A percentile compares a stretch with the other conserved stretches of the same genome.
These are phyloP conservation scores for Zhengitettix transpicula DNA, from an alignment of 2,888 invertebrate species.

Conservation along the genomic window DNA sequence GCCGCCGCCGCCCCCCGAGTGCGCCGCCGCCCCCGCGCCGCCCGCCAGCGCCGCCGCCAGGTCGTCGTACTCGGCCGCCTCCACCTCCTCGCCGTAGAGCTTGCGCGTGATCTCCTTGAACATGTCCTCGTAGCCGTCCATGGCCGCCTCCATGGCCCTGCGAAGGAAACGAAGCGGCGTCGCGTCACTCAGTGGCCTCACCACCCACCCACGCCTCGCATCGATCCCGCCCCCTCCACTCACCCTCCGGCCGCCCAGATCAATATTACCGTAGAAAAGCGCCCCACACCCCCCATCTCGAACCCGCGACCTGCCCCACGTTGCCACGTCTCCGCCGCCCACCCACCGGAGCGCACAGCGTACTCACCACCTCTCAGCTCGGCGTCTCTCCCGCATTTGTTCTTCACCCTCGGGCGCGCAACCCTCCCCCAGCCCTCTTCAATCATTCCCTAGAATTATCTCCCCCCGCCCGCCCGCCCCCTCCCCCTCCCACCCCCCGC, in stretches of 20 bases:
- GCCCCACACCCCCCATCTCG: constrained; percentile 2
- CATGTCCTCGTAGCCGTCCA: constrained; percentile 63
- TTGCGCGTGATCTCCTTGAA: constrained; percentile 85
- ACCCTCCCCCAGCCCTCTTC: constrained; percentile 1
- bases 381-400: constrained; percentile 1
- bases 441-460: too few species aligned
- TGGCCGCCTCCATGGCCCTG: constrained; percentile 40
- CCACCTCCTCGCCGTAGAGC: constrained; percentile 64
- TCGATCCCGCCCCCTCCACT: constrained; percentile 9
- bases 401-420: background rate
- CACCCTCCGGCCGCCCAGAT: constrained; percentile 8
- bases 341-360: background rate
- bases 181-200: constrained; percentile 2
- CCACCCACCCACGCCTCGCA: constrained; percentile 9
- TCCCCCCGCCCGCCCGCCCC: background rate
- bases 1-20: constrained; percentile 16
- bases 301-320: background rate
- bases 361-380: background rate
- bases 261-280: constrained; percentile 14
- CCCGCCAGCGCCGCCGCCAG: constrained; percentile 9
- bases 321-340: constrained; percentile 3
- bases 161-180: constrained; percentile 9
- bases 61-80: constrained; percentile 10
- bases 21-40: constrained; percentile 43
- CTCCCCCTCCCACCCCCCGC: background rate